These are phyloP conservation scores for Brachyalestes nurse DNA, from an alignment of 2,797 vertebrate species.

Conservation along the genomic window DNA sequence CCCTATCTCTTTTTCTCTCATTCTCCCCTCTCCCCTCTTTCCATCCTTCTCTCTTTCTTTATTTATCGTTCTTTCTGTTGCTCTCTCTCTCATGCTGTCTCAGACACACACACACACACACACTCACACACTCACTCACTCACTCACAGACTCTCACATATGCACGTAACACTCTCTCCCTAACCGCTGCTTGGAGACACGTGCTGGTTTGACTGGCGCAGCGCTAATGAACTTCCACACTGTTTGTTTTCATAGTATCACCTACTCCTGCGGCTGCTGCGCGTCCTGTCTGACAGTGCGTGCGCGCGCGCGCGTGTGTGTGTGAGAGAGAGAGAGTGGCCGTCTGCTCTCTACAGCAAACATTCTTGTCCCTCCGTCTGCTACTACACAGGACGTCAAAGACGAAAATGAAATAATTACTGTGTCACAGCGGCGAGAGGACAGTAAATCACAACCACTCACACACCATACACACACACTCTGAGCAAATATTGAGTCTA, in stretches of 20 bases:
- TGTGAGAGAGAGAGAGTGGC: not conserved
- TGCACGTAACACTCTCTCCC: not conserved
- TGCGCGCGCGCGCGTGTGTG: too few relatives aligned
- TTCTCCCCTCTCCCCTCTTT: not conserved
- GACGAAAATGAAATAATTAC: slow-evolving; percentile 51
- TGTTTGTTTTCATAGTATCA: slow-evolving; percentile 40
- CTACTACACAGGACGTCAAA: slow-evolving; percentile 32
- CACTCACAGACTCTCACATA: not conserved
- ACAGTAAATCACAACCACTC: slow-evolving; percentile 56
- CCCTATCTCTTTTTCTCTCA: not conserved
- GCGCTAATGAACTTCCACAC: slow-evolving; percentile 32
- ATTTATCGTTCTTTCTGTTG: not conserved
- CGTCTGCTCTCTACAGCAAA: slow-evolving; percentile 20
- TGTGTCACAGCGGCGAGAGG: slow-evolving; percentile 37
- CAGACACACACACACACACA: not conserved
- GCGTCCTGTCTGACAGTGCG: not conserved
- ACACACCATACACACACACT: slow-evolving; percentile 12
- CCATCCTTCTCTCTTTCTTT: not conserved
- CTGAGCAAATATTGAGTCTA: slow-evolving; percentile 60
- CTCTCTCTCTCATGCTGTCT: not conserved
- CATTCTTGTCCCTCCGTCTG: slow-evolving; percentile 31
- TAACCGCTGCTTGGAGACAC: not conserved
- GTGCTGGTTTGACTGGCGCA: slow-evolving; percentile 36
- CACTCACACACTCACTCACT: not conserved
- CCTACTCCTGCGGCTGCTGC: slow-evolving; percentile 14